A percentile compares a stretch with the other conserved stretches of the same genome.
phyloP scores from a whole-genome alignment of 2,113 vertebrate species.

The Hydrochoerus hydrochaeris region DNA sequence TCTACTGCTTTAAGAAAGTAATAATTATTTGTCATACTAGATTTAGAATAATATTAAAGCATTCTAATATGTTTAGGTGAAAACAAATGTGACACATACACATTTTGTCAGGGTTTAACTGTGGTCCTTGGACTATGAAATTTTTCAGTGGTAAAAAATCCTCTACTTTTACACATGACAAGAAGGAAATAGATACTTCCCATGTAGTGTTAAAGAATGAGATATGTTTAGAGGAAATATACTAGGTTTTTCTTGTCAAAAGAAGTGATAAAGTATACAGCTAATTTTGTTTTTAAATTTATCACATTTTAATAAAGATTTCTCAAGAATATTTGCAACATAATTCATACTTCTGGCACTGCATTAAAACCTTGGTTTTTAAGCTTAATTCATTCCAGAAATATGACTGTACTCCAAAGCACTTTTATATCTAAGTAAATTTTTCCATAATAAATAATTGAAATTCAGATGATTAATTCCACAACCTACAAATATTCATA shows the following conservation, averaged over 20 bases:
- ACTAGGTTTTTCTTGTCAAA: background rate
- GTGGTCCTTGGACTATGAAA: background rate
- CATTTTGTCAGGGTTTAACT: background rate
- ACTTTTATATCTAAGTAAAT: background rate
- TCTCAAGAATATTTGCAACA: background rate
- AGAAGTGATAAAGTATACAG: too few species aligned
- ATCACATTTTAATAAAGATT: background rate
- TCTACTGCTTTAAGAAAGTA: background rate
- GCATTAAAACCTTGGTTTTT: background rate
- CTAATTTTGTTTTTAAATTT: background rate
- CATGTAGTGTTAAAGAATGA: background rate
- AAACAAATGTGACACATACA: background rate
- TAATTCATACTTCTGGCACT: background rate
- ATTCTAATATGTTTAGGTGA: background rate
- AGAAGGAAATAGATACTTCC: background rate
- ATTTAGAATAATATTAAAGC: conserved; percentile 17
- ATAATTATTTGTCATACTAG: background rate
- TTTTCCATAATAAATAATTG: background rate
- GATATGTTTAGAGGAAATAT: background rate
- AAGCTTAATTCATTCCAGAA: background rate
- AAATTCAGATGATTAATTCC: too few species aligned
- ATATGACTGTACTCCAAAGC: background rate
- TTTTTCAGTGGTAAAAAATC: background rate
- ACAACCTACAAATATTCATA: too few species aligned
- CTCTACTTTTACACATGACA: background rate